These are phyloP conservation scores for Danionella dracula DNA, from an alignment of 2,797 vertebrate species.

Conservation along the genomic window DNA sequence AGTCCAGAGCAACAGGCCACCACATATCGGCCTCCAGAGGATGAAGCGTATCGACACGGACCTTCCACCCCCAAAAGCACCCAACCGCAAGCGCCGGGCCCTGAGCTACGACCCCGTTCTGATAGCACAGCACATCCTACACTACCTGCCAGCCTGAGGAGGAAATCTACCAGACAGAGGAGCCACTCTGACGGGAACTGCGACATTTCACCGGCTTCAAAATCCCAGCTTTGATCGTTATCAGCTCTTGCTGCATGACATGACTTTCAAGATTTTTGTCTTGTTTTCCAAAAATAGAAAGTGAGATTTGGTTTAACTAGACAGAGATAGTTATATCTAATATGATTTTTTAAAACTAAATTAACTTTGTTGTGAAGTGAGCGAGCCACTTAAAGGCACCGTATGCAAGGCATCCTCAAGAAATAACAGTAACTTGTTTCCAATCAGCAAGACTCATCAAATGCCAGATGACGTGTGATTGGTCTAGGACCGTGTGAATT, in stretches of 20 bases:
- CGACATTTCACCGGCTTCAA: constrained; percentile 20
- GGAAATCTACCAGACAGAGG: background rate
- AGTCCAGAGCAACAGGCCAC: constrained; percentile 22
- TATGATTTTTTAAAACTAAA: too few species aligned
- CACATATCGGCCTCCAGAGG: constrained; percentile 58
- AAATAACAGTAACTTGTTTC: too few species aligned
- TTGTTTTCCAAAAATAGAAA: background rate
- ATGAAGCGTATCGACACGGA: constrained; percentile 68
- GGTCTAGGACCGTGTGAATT: too few species aligned
- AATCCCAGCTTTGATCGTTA: constrained; percentile 15
- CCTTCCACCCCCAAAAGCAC: constrained; percentile 54
- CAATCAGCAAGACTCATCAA: too few species aligned
- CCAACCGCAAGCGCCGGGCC: constrained; percentile 58
- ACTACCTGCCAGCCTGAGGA: constrained; percentile 63
- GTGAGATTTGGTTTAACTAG: too few species aligned
- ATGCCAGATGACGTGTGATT: too few species aligned
- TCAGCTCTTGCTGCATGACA: background rate
- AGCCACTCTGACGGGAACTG: background rate
- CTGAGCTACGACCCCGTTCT: constrained; percentile 60
- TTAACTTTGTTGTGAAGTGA: too few species aligned
- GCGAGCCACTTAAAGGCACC: too few species aligned
- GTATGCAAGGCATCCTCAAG: too few species aligned
- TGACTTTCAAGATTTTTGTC: background rate
- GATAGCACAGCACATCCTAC: constrained; percentile 62
- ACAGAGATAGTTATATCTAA: too few species aligned